phyloP scores from a whole-genome alignment of 2,888 invertebrate species.

The Melitaea athalia region DNA sequence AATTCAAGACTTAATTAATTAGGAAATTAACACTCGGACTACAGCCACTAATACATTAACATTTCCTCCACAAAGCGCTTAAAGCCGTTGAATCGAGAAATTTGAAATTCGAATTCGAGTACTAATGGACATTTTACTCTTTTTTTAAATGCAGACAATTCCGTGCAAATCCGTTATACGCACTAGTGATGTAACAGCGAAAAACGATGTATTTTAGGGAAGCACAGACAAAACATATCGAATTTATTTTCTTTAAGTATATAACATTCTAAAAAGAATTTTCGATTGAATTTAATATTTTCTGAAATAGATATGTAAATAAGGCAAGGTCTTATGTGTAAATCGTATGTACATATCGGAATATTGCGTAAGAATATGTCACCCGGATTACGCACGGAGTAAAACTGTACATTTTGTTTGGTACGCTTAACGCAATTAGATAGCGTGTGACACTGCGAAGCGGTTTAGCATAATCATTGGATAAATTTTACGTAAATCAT shows the following conservation, averaged over 20 bases:
- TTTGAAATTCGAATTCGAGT: background rate
- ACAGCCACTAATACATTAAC: background rate
- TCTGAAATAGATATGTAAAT: too few species aligned
- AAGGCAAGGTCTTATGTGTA: too few species aligned
- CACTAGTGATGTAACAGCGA: background rate
- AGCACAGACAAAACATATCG: background rate
- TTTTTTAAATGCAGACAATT: background rate
- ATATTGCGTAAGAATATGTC: conserved; percentile 1
- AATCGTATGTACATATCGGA: too few species aligned
- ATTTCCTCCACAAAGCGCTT: background rate
- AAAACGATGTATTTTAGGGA: background rate
- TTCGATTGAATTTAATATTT: too few species aligned
- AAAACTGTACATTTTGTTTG: conserved; percentile 31
- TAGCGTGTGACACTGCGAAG: conserved; percentile 50
- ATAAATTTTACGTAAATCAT: conserved; percentile 45
- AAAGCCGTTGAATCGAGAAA: conserved; percentile 1
- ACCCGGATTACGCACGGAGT: background rate
- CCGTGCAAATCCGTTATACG: background rate
- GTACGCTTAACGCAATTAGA: conserved; percentile 53
- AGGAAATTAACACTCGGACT: too few species aligned
- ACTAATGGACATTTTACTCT: background rate
- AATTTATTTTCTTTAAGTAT: too few species aligned
- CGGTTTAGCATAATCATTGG: conserved; percentile 42
- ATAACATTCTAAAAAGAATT: too few species aligned
- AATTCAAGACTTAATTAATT: too few species aligned